Percentiles rank a stretch among this genome's conserved stretches.
These are phyloP conservation scores for Fratercula arctica DNA, from an alignment of 2,797 vertebrate genomes.

Conservation along the genomic window DNA sequence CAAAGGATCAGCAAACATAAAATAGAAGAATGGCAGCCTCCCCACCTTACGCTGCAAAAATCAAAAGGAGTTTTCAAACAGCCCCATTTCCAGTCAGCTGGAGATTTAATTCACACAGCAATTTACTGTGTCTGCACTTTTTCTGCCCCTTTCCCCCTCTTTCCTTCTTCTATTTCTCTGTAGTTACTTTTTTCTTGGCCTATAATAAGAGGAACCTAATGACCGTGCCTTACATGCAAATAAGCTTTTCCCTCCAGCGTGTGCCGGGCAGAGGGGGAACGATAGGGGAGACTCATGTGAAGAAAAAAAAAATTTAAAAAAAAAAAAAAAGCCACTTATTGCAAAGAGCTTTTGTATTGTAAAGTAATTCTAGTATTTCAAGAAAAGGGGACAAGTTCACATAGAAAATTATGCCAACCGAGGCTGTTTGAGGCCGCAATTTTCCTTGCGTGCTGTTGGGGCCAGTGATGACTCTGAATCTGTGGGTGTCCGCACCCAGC, in stretches of 20 bases:
- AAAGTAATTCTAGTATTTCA: constrained; percentile 30
- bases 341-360: not conserved
- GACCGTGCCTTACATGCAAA: not conserved
- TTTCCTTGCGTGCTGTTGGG: not conserved
- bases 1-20: constrained; percentile 73
- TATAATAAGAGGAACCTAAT: not conserved
- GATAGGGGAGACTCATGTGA: not conserved
- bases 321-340: not conserved
- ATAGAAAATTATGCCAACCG: not conserved
- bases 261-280: not conserved
- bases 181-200: not conserved
- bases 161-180: not conserved
- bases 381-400: not conserved
- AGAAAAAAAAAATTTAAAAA: not conserved
- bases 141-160: not conserved
- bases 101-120: constrained; percentile 58
- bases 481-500: not conserved
- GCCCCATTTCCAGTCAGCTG: constrained; percentile 62
- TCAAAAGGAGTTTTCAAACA: constrained; percentile 66
- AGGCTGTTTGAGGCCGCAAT: not conserved
- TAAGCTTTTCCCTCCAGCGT: not conserved
- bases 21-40: constrained; percentile 71
- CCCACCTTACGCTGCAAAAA: constrained; percentile 68
- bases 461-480: constrained; percentile 4
- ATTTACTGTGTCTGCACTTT: constrained; percentile 44